A percentile compares a stretch with the other conserved stretches of the same genome.
Evolutionary conservation across 2,113 vertebrate species (phyloP).

Genomic region (Toxotes chatareus): DNA sequence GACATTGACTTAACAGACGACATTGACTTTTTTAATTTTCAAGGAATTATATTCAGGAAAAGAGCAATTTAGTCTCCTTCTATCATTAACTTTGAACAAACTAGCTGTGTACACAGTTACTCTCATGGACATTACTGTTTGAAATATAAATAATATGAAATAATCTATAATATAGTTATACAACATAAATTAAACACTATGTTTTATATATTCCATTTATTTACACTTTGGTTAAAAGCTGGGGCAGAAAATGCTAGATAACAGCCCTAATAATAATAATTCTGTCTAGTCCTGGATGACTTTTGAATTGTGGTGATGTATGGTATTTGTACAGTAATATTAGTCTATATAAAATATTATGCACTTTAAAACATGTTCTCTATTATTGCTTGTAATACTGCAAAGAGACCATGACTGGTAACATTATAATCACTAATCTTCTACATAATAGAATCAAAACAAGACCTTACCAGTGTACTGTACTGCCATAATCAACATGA

Average conservation of each 20-base stretch:
- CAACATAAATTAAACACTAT: too few relatives aligned
- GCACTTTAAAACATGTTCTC: conserved; percentile 2
- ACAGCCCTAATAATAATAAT: not conserved
- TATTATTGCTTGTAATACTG: not conserved
- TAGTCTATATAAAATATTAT: not conserved
- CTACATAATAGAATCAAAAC: conserved; percentile 38
- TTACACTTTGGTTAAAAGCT: not conserved
- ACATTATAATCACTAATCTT: conserved; percentile 8
- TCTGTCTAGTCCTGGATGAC: too few relatives aligned
- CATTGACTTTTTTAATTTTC: too few relatives aligned
- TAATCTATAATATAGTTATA: too few relatives aligned
- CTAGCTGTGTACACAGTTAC: too few relatives aligned
- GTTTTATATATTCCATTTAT: not conserved
- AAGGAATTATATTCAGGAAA: too few relatives aligned
- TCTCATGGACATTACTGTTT: too few relatives aligned
- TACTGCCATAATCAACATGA: conserved; percentile 31
- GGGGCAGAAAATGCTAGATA: not conserved
- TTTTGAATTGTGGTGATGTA: not conserved
- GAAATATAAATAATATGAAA: too few relatives aligned
- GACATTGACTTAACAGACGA: too few relatives aligned
- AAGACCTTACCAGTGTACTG: not conserved
- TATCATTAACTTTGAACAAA: too few relatives aligned
- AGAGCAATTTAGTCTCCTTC: too few relatives aligned
- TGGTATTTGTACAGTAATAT: conserved; percentile 8
- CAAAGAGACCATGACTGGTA: conserved; percentile 19